Conservation (phyloP, 2,113 vertebrate species). For the Rhea americana region DNA sequence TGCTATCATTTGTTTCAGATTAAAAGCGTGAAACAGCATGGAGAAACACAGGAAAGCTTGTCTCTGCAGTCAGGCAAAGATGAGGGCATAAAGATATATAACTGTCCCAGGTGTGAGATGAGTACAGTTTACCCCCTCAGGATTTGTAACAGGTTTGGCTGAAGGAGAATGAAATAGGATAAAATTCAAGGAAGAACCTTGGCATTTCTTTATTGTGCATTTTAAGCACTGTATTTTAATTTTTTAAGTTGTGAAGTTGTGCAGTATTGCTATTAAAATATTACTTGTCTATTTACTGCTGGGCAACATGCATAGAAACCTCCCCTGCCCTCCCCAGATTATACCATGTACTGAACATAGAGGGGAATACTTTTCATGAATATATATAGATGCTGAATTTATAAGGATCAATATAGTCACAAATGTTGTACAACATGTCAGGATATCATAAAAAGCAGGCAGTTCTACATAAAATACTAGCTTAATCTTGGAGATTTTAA, state of each 20-base stretch:
- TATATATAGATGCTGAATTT: conserved; percentile 78
- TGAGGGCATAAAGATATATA: conserved; percentile 79
- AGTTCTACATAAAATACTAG: conserved; percentile 81
- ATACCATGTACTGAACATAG: neutral
- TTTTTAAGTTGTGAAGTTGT: neutral
- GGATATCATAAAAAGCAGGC: conserved; percentile 79
- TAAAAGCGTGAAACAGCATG: conserved; percentile 84
- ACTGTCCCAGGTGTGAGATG: conserved; percentile 71
- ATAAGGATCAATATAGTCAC: conserved; percentile 79
- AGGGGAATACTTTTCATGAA: conserved; percentile 64
- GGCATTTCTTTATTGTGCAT: neutral
- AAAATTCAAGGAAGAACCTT: conserved; percentile 10
- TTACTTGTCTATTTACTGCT: neutral
- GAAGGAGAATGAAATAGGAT: conserved; percentile 57
- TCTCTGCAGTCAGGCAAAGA: conserved; percentile 59
- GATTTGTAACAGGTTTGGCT: conserved; percentile 60
- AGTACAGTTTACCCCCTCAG: neutral
- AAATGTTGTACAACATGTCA: conserved; percentile 85
- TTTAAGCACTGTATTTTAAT: neutral
- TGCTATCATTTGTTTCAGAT: conserved; percentile 94
- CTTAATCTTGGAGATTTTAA: conserved; percentile 80
- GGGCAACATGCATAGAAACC: neutral
- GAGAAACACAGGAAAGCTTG: conserved; percentile 60
- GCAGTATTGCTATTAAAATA: neutral
- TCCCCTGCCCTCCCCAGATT: neutral